These are phyloP conservation scores for Samia ricini DNA, from an alignment of 1,140 invertebrate species.

Conservation along the genomic window DNA sequence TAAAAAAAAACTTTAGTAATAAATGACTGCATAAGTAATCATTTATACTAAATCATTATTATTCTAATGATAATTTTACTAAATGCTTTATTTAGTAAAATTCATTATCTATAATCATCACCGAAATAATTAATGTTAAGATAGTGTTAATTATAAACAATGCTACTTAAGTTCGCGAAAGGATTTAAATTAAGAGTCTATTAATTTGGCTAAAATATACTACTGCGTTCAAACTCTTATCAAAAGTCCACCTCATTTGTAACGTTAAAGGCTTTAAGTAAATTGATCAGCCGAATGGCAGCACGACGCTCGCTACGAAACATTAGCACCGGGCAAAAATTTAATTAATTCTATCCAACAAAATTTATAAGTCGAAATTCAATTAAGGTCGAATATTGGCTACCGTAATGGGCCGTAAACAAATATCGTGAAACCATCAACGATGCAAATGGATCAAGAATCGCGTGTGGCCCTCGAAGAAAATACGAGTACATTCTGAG, in stretches of 20 bases:
- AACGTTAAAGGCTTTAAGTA: conserved; percentile 40
- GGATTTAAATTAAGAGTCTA: neutral
- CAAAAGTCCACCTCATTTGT: conserved; percentile 22
- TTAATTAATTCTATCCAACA: conserved; percentile 47
- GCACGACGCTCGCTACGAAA: conserved; percentile 21
- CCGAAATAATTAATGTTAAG: neutral
- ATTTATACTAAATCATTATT: too few relatives aligned
- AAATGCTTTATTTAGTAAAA: too few relatives aligned
- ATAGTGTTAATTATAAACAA: neutral
- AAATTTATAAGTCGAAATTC: conserved; percentile 51
- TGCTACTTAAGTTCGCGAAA: neutral
- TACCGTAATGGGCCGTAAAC: conserved; percentile 54
- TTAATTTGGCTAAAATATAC: neutral
- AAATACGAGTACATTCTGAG: conserved; percentile 48
- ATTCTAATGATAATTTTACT: too few relatives aligned
- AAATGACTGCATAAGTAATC: too few relatives aligned
- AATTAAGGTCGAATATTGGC: conserved; percentile 49
- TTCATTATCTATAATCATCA: too few relatives aligned
- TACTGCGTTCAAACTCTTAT: neutral
- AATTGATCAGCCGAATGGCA: conserved; percentile 32
- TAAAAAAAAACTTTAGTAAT: too few relatives aligned
- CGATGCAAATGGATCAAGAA: conserved; percentile 71
- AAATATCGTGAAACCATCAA: conserved; percentile 54
- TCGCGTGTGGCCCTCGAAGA: conserved; percentile 61
- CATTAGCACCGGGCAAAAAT: conserved; percentile 38